Evolutionary conservation across 92 coral and sea anemone genomes (phyloP), one percentile per base, ranked within the genome.

Genomic region (Paramuricea clavata): DNA sequence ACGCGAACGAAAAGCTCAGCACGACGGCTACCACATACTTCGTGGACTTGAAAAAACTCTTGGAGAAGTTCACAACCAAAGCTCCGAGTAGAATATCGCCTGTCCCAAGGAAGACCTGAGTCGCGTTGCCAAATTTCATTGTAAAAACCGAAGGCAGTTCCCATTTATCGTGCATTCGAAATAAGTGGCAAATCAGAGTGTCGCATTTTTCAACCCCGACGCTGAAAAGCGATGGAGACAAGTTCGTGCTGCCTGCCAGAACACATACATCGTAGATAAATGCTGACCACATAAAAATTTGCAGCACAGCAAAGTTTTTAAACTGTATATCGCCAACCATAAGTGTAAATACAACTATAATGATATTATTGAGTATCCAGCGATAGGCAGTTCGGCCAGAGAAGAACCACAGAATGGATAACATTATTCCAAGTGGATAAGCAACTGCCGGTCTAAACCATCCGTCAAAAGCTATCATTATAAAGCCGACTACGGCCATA

Each of bases 231-330:
- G 93, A 94, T 0, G 99, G 99, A 3, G 95, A 13, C 0, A 57
- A 39, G 31, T 90, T 80, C 76, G 87, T 89, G 90, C 88, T 93
- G 1, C 93, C 93, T 12, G 98, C 94, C 9, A 96, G 88, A 15
- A 96, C 90, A 60, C 93, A 94, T 12, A 96, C 98, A 28, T 96
- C 99, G 74, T 96, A 96, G 31, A 96, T 25, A 34, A 96, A 95
- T 7, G 99, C 99, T 6, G 97, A 93, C 99, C 99, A 96, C 68
- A 96, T 91, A 50, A 96, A 96, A 6, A 96, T 96, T 88, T 96
- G 99, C 44, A 96, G 69, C 60, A 96, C 95, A 41, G 95, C 87
- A 87, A 96, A 96, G 86, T 96, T 96, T 15, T 95, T 87, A 82
- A 96, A 96, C 78, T 93, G 99, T 2, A 96, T 92, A 41, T 96